These are phyloP conservation scores for Acanthaster planci DNA, from an alignment of 35 echinoderm and acorn worm genomes.

Conservation along the genomic window DNA sequence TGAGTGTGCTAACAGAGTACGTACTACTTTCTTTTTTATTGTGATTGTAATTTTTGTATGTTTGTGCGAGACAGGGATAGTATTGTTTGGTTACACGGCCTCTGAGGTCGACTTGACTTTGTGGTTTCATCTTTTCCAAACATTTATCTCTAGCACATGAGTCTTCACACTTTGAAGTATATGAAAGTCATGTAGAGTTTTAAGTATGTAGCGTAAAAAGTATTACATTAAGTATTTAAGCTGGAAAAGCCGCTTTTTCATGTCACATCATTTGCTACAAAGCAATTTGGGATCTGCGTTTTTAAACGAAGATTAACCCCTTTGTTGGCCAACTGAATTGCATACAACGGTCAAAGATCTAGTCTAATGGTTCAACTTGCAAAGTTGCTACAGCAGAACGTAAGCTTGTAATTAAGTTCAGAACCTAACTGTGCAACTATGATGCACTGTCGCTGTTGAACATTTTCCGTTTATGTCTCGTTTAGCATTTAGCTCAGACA, in stretches of 20 bases:
- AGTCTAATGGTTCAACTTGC: neutral
- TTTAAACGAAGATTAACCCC: too few species aligned
- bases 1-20: neutral
- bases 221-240: too few species aligned
- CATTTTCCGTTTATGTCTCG: neutral
- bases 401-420: too few species aligned
- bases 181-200: neutral
- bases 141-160: too few species aligned
- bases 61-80: neutral
- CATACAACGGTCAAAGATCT: too few species aligned
- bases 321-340: too few species aligned
- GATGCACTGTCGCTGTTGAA: neutral
- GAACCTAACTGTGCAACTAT: neutral
- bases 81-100: neutral
- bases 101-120: conserved; percentile 5
- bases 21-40: conserved; percentile 19
- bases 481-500: neutral
- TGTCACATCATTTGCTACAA: too few species aligned
- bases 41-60: neutral
- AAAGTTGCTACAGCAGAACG: too few species aligned
- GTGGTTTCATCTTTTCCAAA: neutral
- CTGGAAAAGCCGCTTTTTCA: too few species aligned
- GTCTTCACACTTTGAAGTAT: too few species aligned
- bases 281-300: too few species aligned
- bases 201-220: too few species aligned